Base-by-base conservation (phyloP, 2,797 vertebrate genomes). In the Alfaro cultratus region DNA sequence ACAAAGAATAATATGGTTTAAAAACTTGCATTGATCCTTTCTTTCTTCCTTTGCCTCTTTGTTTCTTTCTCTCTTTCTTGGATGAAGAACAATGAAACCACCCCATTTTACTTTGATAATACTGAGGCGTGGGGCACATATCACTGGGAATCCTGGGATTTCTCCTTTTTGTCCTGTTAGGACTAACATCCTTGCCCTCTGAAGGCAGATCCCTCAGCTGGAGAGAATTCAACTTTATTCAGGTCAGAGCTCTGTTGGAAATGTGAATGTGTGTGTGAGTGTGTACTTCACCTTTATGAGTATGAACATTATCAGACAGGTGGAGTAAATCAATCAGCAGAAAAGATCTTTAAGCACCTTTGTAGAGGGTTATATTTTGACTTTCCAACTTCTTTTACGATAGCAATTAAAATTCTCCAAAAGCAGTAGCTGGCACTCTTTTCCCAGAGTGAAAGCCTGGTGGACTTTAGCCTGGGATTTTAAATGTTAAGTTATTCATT, bases 161-260 rank as follows among this genome's bases (percentile, higher is more conserved):
- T 92, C 97, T 96, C 77, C 93, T 98, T 18, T 99, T 96, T 82
- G 72, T 97, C 75, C 95, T 99, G 77, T 89, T 99, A 79, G 97
- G 97, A 88, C 96, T 98, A 89, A 98, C 97, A 79, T 99, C 97
- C 11, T 95, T 99, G 82, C 98, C 98, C 67, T 99, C 98, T 4
- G 97, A 98, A 77, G 98, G 97, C 94, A 97, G 97, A 85, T 84
- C 34, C 2, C 95, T 98, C 89, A 99, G 98, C 94, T 99, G 97
- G 98, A 95, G 97, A 94, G 97, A 99, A 94, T 99, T 99, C 91
- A 92, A 93, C 85, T 99, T 98, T 89, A 92, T 99, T 77, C 98
- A 99, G 97, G 98, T 99, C 85, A 91, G 96, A 74, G 74, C 76
- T 9, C 74, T 45, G 64, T 18, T 83, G 73, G 78, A 82, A 84